Evolutionary conservation across 2,797 vertebrate species (phyloP).

Genomic region (Babyrousa celebensis): DNA sequence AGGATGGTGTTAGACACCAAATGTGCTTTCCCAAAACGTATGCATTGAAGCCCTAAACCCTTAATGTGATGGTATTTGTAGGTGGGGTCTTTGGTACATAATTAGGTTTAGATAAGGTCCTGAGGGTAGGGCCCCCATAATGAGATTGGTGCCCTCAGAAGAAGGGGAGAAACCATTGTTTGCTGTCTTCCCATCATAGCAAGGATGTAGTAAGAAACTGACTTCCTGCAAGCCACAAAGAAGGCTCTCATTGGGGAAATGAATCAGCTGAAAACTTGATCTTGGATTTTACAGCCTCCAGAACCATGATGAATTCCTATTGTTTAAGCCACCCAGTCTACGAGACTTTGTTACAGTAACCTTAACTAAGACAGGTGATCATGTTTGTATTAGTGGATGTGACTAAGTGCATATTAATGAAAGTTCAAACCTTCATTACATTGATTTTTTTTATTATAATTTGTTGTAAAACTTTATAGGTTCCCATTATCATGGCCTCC

Average conservation of each 20-base stretch:
- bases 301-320: background rate
- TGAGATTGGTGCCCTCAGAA: background rate
- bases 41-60: background rate
- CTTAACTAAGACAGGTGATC: background rate
- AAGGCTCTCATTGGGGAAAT: background rate
- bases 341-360: background rate
- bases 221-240: background rate
- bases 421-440: background rate
- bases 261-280: background rate
- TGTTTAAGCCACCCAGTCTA: too few species aligned
- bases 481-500: background rate
- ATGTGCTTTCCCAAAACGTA: background rate
- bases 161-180: background rate
- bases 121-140: background rate
- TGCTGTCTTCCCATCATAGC: background rate
- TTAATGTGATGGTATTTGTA: background rate
- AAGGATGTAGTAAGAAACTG: background rate
- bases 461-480: background rate
- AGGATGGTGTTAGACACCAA: background rate
- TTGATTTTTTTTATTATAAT: slow-evolving; percentile 13
- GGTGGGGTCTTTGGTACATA: background rate
- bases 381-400: background rate
- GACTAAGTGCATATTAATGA: background rate
- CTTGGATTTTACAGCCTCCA: background rate
- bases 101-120: background rate